phyloP scores from a whole-genome alignment of 37 sponge, comb jelly and placozoan genomes.

The Corticium candelabrum region DNA sequence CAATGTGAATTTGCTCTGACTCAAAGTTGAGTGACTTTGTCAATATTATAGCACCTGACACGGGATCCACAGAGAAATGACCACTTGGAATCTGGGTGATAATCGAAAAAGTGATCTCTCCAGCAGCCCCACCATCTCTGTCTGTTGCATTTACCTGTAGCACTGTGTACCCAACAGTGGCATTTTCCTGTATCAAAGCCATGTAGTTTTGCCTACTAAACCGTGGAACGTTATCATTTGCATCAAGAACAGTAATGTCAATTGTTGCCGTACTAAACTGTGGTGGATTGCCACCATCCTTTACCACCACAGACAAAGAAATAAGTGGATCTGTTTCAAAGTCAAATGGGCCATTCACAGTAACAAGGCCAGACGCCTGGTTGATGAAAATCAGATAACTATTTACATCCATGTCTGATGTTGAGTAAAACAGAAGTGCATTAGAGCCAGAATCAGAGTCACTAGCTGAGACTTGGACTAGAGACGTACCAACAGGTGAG shows the following conservation, averaged over 20 bases:
- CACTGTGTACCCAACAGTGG: background rate
- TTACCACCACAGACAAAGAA: constrained; percentile 6
- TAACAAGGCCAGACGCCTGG: constrained; percentile 5
- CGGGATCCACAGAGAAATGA: background rate
- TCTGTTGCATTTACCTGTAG: constrained; percentile 8
- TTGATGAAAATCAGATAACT: background rate
- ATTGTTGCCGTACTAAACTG: constrained; percentile 7
- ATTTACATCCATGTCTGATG: background rate
- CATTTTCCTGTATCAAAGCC: background rate
- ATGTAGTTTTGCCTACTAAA: background rate
- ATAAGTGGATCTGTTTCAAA: background rate
- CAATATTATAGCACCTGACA: background rate
- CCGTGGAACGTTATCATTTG: constrained; percentile 1
- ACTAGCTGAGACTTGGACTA: background rate
- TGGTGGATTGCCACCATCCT: background rate
- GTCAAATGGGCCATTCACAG: background rate
- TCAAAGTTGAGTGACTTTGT: background rate
- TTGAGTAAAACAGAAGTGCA: background rate
- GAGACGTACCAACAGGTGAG: background rate
- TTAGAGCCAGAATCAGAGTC: constrained; percentile 15
- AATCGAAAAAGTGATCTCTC: constrained; percentile 14
- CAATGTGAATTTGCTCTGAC: background rate
- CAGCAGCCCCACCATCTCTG: background rate
- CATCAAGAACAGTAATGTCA: background rate
- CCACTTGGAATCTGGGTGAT: background rate